Percentiles rank a stretch among this genome's conserved stretches.
phyloP scores from a whole-genome alignment of 2,888 invertebrate genomes.

The Stenichneumon culpator region DNA sequence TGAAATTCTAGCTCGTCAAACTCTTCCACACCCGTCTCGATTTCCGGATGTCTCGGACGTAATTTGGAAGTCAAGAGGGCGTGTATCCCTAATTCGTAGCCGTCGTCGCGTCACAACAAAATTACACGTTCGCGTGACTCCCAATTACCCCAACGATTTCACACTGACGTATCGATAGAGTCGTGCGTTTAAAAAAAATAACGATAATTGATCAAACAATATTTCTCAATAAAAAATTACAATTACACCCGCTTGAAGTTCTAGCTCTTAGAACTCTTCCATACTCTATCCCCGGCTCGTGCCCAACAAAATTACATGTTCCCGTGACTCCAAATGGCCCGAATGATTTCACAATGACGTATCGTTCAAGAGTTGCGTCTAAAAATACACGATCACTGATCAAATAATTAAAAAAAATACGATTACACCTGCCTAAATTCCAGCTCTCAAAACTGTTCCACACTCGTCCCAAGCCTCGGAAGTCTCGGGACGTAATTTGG shows the following conservation, averaged over 20 bases:
- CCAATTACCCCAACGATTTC: slow-evolving; percentile 33
- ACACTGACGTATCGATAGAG: slow-evolving; percentile 1
- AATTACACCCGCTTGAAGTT: not conserved
- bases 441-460: not conserved
- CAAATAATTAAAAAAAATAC: too few species aligned
- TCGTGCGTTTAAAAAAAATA: not conserved
- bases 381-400: too few species aligned
- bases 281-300: too few species aligned
- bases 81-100: not conserved
- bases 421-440: too few species aligned
- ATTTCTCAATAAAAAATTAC: not conserved
- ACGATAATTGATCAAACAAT: too few species aligned
- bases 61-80: slow-evolving; percentile 5
- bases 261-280: not conserved
- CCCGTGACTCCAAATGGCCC: not conserved
- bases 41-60: not conserved
- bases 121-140: slow-evolving; percentile 6
- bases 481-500: not conserved
- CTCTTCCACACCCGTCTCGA: slow-evolving; percentile 5
- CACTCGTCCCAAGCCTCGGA: not conserved
- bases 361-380: slow-evolving; percentile 2
- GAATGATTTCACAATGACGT: not conserved
- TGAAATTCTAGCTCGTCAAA: not conserved
- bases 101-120: slow-evolving; percentile 48
- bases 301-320: slow-evolving; percentile 47